Evolutionary conservation across 2,113 vertebrate genomes (phyloP).

Genomic region (Grus americana): DNA sequence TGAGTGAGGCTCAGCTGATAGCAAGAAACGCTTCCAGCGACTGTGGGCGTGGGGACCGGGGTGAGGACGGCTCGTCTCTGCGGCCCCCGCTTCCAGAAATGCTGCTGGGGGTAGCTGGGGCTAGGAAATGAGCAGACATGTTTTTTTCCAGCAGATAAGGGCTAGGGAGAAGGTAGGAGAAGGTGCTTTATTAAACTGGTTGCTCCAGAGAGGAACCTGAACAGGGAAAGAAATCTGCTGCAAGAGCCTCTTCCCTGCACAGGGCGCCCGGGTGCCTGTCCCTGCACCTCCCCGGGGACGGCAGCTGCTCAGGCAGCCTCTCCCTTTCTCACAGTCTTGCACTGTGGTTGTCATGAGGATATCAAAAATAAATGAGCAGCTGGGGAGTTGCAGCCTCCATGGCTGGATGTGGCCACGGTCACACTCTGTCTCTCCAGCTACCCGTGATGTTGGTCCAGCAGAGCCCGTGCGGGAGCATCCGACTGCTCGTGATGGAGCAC

Average conservation of each 20-base stretch:
- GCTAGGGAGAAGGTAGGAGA: background rate
- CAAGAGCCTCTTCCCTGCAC: background rate
- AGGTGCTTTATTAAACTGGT: background rate
- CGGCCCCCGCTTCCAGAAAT: background rate
- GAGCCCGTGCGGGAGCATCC: fast-evolving
- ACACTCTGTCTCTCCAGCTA: fast-evolving
- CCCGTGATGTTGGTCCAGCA: background rate
- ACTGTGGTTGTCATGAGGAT: background rate
- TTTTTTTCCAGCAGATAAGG: background rate
- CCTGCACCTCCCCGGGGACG: background rate
- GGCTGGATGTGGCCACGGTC: fast-evolving
- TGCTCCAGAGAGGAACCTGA: background rate
- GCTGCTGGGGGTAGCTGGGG: background rate
- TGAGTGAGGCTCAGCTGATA: constrained; percentile 19
- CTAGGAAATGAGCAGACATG: background rate
- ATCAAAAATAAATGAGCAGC: background rate
- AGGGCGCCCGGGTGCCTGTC: background rate
- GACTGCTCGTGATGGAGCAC: fast-evolving
- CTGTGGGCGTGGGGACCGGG: background rate
- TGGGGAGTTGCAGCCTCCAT: background rate
- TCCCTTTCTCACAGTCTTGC: background rate
- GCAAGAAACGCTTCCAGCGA: background rate
- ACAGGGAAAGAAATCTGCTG: background rate
- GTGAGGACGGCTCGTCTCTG: background rate
- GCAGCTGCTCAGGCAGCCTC: background rate